Base-by-base conservation (phyloP, 1,140 invertebrate species). In the Diachasmimorpha longicaudata region DNA sequence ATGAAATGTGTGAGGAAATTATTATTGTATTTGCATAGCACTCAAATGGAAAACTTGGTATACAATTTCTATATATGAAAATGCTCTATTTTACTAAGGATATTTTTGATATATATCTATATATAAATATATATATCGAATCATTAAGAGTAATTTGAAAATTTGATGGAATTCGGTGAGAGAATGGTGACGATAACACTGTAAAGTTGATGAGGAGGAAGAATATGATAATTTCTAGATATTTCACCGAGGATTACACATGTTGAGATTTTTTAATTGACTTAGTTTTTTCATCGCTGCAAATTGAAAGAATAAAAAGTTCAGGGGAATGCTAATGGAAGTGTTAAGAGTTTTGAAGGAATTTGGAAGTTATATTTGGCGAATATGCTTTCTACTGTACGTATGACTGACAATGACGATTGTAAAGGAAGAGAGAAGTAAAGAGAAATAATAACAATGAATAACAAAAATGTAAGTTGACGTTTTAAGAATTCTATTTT, bases 91-190 rank as follows among this genome's bases (percentile, higher is more conserved):
- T 88, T 89, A 89, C 72, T 87, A 87, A 87, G 87, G 81, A 88
- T 89, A 89, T 89, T 89, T 89, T 88, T 89, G 86, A 88, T 89
- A 89, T 89, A 87, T 52, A 52, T 82, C 82, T 88, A 85, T 87
- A 86, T 85, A 84, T 84, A 84, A 82, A 85, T 86, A 80, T 83
- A 85, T 87, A 86, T 84, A 85, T 87, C 80, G 81, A 86, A 83
- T 79, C 76, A 76, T 81, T 84, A 76, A 79, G 42, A 52, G 14
- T 16, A n/a, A 52, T n/a, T 52, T 52, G 14, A 52, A 52, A 13
- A 19, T 52, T 52, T 52, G 48, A 19, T n/a, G 16, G 48, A 52
- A 52, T 52, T 52, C 48, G 6, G 19, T 52, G 48, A 16, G 48
- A 52, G 48, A 52, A 52, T 5, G 6, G 31, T 52, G 48, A 52